Evolutionary conservation across 1,140 invertebrate genomes (phyloP).

Genomic region (Rhagoletis pomonella): DNA sequence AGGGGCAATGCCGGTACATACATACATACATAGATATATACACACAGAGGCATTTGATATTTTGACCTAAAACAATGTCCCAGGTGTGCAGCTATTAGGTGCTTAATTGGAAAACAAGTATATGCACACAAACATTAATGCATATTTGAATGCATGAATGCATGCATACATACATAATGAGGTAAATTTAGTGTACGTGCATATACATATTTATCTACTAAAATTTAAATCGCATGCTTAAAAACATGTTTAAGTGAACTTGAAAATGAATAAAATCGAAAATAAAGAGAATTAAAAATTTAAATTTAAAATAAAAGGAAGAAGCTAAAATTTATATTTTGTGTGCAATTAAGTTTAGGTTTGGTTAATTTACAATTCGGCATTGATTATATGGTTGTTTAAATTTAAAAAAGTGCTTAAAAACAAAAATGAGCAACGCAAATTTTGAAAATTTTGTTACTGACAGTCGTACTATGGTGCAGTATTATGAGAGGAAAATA

Average conservation of each 20-base stretch:
- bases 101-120: slow-evolving; percentile 25
- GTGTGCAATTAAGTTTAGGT: neutral
- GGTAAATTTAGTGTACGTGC: neutral
- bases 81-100: slow-evolving; percentile 9
- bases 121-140: neutral
- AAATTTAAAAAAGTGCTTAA: too few species aligned
- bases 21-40: too few species aligned
- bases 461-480: too few species aligned
- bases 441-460: too few species aligned
- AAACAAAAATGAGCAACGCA: too few species aligned
- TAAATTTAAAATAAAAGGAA: neutral
- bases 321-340: neutral
- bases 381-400: too few species aligned
- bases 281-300: neutral
- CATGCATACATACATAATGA: neutral
- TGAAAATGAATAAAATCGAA: slow-evolving; percentile 6
- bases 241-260: slow-evolving; percentile 15
- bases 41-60: too few species aligned
- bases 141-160: neutral
- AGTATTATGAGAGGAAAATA: too few species aligned
- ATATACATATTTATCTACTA: too few species aligned
- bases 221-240: too few species aligned
- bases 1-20: neutral
- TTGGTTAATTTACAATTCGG: too few species aligned
- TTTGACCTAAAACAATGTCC: slow-evolving; percentile 21